A percentile compares a stretch with the other conserved stretches of the same genome.
phyloP scores from a whole-genome alignment of 2,113 vertebrate genomes.

The Siphamia tubifer region DNA sequence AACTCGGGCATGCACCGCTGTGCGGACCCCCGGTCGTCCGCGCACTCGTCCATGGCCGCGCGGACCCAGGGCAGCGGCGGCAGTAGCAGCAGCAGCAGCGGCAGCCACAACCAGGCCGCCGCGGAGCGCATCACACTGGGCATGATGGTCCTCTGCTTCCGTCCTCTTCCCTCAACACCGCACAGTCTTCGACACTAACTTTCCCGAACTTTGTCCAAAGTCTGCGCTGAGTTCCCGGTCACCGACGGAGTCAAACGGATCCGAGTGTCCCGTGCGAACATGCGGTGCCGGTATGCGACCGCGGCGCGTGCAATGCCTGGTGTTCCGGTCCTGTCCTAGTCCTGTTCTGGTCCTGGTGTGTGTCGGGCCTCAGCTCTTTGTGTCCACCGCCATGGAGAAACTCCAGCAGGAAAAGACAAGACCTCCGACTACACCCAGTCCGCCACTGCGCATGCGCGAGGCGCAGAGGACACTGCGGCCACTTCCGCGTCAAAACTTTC shows the following conservation, averaged over 20 bases:
- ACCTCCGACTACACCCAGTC: slow-evolving; percentile 75
- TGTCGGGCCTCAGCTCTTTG: slow-evolving; percentile 57
- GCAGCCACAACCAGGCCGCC: slow-evolving; percentile 49
- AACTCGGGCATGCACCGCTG: slow-evolving; percentile 99
- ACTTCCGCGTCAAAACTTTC: slow-evolving; percentile 59
- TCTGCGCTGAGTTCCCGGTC: slow-evolving; percentile 32
- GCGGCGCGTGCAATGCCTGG: slow-evolving; percentile 16
- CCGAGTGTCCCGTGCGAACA: slow-evolving; percentile 14
- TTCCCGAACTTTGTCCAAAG: slow-evolving; percentile 26
- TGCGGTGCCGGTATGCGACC: slow-evolving; percentile 1
- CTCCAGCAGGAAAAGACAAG: slow-evolving; percentile 59
- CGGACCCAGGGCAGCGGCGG: slow-evolving; percentile 48
- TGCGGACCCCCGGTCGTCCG: slow-evolving; percentile 77
- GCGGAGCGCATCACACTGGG: slow-evolving; percentile 34
- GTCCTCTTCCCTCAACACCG: neutral
- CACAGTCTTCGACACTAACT: slow-evolving; percentile 8
- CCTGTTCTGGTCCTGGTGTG: neutral
- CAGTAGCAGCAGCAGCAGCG: slow-evolving; percentile 5
- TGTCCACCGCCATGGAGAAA: slow-evolving; percentile 72
- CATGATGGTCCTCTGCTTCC: slow-evolving; percentile 50
- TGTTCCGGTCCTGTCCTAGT: slow-evolving; percentile 14
- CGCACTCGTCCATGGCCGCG: slow-evolving; percentile 92
- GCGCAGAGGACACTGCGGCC: slow-evolving; percentile 32
- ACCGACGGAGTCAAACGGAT: slow-evolving; percentile 18
- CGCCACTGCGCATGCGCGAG: slow-evolving; percentile 71